These are phyloP conservation scores for Lethocerus indicus DNA, from an alignment of 1,140 invertebrate genomes.

Conservation along the genomic window DNA sequence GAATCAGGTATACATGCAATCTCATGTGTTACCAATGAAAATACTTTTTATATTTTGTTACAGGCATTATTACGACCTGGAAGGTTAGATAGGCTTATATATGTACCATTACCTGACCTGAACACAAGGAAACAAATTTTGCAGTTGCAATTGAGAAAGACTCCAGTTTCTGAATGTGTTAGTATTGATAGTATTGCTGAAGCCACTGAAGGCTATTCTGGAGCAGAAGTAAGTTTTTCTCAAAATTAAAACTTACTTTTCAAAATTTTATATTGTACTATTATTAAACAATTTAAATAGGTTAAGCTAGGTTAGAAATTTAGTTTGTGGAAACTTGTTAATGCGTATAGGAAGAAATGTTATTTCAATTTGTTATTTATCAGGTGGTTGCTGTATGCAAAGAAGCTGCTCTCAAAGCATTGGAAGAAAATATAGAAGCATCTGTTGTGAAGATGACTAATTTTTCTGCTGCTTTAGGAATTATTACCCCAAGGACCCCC, in stretches of 20 bases:
- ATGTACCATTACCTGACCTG: slow-evolving; percentile 67
- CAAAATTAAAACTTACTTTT: neutral
- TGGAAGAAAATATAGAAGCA: slow-evolving; percentile 50
- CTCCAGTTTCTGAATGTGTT: slow-evolving; percentile 40
- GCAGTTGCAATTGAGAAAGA: slow-evolving; percentile 39
- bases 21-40: no score
- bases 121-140: slow-evolving; percentile 58
- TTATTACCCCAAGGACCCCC: slow-evolving; percentile 54
- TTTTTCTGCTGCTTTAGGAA: slow-evolving; percentile 46
- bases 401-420: slow-evolving; percentile 63
- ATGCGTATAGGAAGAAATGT: neutral
- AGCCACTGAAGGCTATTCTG: slow-evolving; percentile 60
- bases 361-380: slow-evolving; percentile 18
- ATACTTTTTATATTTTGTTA: slow-evolving; percentile 17
- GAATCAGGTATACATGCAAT: no score
- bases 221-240: slow-evolving; percentile 51
- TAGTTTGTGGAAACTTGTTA: neutral
- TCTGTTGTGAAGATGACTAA: slow-evolving; percentile 33
- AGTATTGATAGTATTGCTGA: slow-evolving; percentile 40
- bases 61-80: slow-evolving; percentile 73
- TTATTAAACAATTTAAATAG: neutral
- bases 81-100: slow-evolving; percentile 71
- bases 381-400: slow-evolving; percentile 62
- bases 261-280: neutral
- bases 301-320: neutral